Conservation (phyloP, 2,113 vertebrate species). For the Carassius gibelio region DNA sequence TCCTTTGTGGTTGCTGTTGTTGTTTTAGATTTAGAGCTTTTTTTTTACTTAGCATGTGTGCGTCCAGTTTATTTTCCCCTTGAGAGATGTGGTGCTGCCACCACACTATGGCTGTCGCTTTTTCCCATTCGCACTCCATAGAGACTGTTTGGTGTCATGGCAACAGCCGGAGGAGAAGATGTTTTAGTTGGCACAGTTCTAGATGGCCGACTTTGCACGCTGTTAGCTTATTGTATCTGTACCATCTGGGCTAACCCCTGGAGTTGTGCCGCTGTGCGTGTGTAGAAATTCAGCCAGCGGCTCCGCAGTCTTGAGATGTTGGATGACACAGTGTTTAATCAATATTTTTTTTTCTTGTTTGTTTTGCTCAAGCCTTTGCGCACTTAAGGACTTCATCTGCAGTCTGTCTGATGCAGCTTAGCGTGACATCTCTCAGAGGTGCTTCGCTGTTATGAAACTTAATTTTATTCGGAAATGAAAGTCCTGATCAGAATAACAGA, state of each 20-base stretch:
- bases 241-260: conserved; percentile 22
- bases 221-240: conserved; percentile 33
- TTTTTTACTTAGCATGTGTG: background rate
- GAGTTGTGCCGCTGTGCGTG: background rate
- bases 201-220: conserved; percentile 10
- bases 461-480: conserved; percentile 33
- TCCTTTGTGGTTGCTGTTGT: background rate
- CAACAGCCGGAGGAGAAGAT: conserved; percentile 55
- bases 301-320: conserved; percentile 1
- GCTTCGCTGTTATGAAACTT: background rate
- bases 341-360: background rate
- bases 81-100: background rate
- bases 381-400: background rate
- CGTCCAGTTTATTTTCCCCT: background rate
- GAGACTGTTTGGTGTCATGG: conserved; percentile 64
- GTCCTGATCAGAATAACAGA: background rate
- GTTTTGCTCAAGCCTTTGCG: background rate
- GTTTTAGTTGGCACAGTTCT: conserved; percentile 34
- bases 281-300: background rate
- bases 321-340: conserved; percentile 15
- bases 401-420: background rate
- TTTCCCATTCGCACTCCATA: conserved; percentile 34
- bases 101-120: conserved; percentile 22
- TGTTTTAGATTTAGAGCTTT: background rate
- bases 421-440: background rate